Conservation (phyloP, 2,113 vertebrate genomes). For the Cepphus grylle region DNA sequence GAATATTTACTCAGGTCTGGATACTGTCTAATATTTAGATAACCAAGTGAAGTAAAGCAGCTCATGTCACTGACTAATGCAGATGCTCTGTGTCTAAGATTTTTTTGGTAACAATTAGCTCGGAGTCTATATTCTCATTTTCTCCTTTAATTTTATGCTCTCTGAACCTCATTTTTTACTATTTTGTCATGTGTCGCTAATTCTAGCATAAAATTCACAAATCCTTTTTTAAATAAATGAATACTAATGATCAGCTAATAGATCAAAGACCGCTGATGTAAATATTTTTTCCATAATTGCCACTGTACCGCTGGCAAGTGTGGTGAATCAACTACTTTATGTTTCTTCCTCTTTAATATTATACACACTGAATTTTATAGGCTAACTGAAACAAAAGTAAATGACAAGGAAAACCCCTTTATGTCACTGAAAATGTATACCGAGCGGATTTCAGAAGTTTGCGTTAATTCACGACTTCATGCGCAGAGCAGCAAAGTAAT, state of each 20-base stretch:
- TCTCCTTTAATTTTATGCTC: not conserved
- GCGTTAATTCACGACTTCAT: not conserved
- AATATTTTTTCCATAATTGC: not conserved
- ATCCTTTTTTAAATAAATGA: not conserved
- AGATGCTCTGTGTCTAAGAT: not conserved
- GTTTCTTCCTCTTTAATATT: not conserved
- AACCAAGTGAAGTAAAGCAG: not conserved
- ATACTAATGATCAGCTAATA: not conserved
- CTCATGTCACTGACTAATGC: not conserved
- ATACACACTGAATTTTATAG: not conserved
- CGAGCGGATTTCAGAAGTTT: not conserved
- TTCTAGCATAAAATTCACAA: not conserved
- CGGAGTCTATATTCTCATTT: not conserved
- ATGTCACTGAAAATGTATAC: not conserved
- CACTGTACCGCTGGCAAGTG: not conserved
- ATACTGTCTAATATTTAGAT: not conserved
- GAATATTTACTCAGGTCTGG: not conserved
- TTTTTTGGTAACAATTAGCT: not conserved
- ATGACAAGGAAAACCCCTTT: not conserved
- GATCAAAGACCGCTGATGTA: not conserved
- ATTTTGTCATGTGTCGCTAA: not conserved
- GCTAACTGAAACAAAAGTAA: conserved; percentile 23
- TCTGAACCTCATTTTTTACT: not conserved
- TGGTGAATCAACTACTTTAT: not conserved
- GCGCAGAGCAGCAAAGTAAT: not conserved